phyloP scores from a whole-genome alignment of 1,140 invertebrate species.

The Scaptomyza hsui region DNA sequence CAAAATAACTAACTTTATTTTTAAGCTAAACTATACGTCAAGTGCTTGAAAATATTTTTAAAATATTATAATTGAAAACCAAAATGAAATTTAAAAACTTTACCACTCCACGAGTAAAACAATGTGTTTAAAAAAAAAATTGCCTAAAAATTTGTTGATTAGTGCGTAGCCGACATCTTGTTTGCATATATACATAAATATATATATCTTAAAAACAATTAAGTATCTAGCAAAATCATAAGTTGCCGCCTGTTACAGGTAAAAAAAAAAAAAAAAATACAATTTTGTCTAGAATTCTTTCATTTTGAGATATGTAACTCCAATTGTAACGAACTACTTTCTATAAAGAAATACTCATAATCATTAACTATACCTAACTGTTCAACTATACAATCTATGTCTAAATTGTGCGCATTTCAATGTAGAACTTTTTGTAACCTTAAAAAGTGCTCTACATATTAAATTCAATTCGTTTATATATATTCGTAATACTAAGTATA shows the following conservation, averaged over 20 bases:
- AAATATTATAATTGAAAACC: conserved; percentile 13
- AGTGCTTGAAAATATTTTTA: conserved; percentile 76
- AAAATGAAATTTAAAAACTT: conserved; percentile 23
- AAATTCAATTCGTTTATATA: conserved; percentile 24
- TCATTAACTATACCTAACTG: conserved; percentile 48
- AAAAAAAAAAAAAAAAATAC: conserved; percentile 1
- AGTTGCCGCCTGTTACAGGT: conserved; percentile 16
- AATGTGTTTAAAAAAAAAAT: conserved; percentile 29
- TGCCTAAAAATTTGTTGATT: conserved; percentile 71
- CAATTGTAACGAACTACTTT: conserved; percentile 62
- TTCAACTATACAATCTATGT: conserved; percentile 43
- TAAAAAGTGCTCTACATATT: conserved; percentile 10
- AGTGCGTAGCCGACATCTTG: conserved; percentile 67
- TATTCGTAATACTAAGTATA: conserved; percentile 37
- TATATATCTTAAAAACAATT: conserved; percentile 10
- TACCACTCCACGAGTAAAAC: conserved; percentile 15
- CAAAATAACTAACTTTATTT: conserved; percentile 49
- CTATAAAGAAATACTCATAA: conserved; percentile 56
- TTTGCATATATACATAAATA: conserved; percentile 50
- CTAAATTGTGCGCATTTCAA: conserved; percentile 54
- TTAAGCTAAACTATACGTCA: conserved; percentile 69
- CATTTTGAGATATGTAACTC: conserved; percentile 30
- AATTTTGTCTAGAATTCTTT: conserved; percentile 15
- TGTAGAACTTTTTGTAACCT: conserved; percentile 13
- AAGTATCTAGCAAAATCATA: conserved; percentile 27